Evolutionary conservation across 2,888 invertebrate species (phyloP), one percentile per base, ranked within the genome.

Genomic region (Thelaira solivaga): DNA sequence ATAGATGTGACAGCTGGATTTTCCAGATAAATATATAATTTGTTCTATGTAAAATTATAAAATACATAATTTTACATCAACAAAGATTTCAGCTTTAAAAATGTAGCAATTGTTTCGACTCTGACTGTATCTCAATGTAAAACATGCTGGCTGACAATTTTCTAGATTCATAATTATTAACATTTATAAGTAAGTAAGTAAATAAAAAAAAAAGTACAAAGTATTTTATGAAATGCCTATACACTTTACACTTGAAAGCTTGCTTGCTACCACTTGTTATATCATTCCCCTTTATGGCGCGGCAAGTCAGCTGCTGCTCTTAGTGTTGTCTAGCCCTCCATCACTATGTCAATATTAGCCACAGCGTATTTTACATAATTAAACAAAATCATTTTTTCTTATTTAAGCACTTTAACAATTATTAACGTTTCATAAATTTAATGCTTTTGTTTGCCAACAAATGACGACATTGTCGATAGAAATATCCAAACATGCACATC

Each of bases 301-400:
- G n/a, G n/a, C n/a, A n/a, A n/a, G 31, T 5, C n/a, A 5, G 39
- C 8, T 13, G 36, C 3, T 39, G 1, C 16, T 39, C 7, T 11
- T 22, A 29, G 20, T 39, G 39, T 59, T 24, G 24, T 67, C 18
- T 53, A 16, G 39, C 24, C 41, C n/a, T 34, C n/a, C 31, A 41
- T 16, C 31, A 18, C 34, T 49, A 29, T 43, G 65, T 76, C 76
- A 76, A 71, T 71, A 76, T 76, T 71, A 53, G 76, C 71, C 65
- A 26, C 51, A 36, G 43, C 53, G 71, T 59, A 69, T 65, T 76
- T 76, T 71, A 67, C 65, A 72, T 76, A 72, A 78, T 78, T 78
- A 78, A 74, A 78, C 69, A 74, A 74, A 74, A 77, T 68, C 77
- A 78, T 78, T 74, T 51, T 45, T 68, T 47, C 36, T n/a, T n/a